Evolutionary conservation across 2,113 vertebrate genomes (phyloP).

Genomic region (Caretta caretta): DNA sequence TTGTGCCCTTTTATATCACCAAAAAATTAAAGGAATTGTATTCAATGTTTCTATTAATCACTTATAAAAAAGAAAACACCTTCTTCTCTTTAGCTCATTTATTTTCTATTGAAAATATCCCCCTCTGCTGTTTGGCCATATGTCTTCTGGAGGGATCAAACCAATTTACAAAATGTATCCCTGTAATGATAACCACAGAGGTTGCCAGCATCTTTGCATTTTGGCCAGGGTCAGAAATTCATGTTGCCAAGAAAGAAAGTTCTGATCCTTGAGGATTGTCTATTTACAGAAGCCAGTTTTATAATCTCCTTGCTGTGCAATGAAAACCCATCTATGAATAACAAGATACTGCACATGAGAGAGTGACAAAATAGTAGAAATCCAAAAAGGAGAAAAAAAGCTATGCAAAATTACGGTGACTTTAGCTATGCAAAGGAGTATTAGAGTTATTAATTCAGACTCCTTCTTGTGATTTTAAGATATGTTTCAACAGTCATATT

Average conservation of each 20-base stretch:
- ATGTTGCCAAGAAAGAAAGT: constrained; percentile 38
- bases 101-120: not conserved
- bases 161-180: constrained; percentile 3
- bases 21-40: fast-evolving
- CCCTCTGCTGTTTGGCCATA: not conserved
- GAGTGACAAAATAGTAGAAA: constrained; percentile 50
- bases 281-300: constrained; percentile 31
- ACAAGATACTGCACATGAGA: not conserved
- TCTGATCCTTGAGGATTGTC: constrained; percentile 27
- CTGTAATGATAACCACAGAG: not conserved
- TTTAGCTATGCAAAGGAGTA: constrained; percentile 46
- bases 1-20: not conserved
- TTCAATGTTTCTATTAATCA: not conserved
- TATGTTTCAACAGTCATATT: constrained; percentile 55
- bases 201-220: constrained; percentile 14
- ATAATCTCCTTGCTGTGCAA: not conserved
- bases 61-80: not conserved
- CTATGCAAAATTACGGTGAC: constrained; percentile 38
- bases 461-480: constrained; percentile 34
- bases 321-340: constrained; percentile 14
- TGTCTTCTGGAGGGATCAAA: not conserved
- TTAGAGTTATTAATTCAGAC: constrained; percentile 15
- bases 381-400: constrained; percentile 33
- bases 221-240: not conserved
- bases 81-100: not conserved